These are phyloP conservation scores for Rhynchomys soricoides DNA, from an alignment of 2,113 vertebrate species.

Conservation along the genomic window DNA sequence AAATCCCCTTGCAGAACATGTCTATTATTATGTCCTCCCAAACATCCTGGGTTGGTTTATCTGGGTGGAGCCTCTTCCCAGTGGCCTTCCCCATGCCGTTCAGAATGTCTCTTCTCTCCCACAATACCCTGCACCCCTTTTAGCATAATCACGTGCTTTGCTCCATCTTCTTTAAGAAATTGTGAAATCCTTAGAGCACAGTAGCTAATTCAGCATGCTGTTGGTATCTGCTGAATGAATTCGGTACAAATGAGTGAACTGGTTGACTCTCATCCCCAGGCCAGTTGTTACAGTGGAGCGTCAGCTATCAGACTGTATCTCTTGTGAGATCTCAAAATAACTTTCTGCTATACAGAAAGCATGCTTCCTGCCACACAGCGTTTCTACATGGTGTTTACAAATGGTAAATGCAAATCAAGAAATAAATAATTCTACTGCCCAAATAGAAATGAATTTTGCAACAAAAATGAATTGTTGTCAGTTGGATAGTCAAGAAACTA, in stretches of 20 bases:
- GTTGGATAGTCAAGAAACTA: neutral
- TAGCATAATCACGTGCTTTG: neutral
- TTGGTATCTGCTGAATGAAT: neutral
- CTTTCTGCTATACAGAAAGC: neutral
- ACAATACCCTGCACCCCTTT: neutral
- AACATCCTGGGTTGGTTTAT: neutral
- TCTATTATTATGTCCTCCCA: neutral
- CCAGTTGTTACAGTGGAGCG: neutral
- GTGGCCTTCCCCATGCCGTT: neutral
- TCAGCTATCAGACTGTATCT: neutral
- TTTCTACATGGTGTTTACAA: neutral
- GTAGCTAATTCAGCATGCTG: neutral
- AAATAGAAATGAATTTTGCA: neutral
- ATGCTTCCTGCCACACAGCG: neutral
- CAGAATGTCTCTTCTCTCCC: neutral
- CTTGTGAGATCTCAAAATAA: constrained; percentile 9
- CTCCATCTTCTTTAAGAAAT: neutral
- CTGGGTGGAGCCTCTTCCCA: neutral
- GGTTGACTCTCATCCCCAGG: neutral
- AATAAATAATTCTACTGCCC: neutral
- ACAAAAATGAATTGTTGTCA: neutral
- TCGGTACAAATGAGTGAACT: neutral
- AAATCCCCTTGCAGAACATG: neutral
- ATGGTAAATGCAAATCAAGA: neutral
- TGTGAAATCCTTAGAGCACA: neutral